phyloP scores from a whole-genome alignment of 1,140 invertebrate species.

The Aphaenogaster ashmeadi region DNA sequence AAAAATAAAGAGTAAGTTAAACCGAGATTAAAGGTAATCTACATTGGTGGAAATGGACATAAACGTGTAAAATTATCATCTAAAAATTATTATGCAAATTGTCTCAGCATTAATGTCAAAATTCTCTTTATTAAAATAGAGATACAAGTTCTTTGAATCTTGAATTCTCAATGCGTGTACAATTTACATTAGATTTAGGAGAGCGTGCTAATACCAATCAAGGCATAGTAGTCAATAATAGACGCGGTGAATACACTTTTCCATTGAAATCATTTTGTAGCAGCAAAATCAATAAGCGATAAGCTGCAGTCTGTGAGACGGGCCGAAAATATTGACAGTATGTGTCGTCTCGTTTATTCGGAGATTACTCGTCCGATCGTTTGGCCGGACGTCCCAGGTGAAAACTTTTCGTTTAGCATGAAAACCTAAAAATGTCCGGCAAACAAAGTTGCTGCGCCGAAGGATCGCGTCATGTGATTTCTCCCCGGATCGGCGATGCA shows the following conservation, averaged over 20 bases:
- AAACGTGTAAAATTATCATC: background rate
- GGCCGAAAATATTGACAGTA: constrained; percentile 5
- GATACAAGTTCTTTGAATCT: background rate
- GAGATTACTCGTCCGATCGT: background rate
- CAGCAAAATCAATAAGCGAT: constrained; percentile 2
- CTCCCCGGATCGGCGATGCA: background rate
- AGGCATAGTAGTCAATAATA: background rate
- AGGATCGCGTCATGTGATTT: constrained; percentile 34
- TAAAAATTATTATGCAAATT: background rate
- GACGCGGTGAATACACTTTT: background rate
- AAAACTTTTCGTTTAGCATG: constrained; percentile 21
- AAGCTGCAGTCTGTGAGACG: background rate
- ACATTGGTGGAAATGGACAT: too few relatives aligned
- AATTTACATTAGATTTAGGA: constrained; percentile 24
- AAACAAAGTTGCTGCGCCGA: constrained; percentile 32
- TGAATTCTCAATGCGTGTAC: background rate
- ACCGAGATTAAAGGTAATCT: too few relatives aligned
- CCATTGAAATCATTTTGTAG: constrained; percentile 11
- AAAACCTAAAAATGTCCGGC: constrained; percentile 31
- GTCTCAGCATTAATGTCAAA: background rate
- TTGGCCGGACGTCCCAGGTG: background rate
- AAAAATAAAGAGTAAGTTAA: too few relatives aligned
- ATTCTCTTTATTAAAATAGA: constrained; percentile 2
- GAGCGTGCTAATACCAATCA: too few relatives aligned
- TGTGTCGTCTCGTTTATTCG: background rate